phyloP scores from a whole-genome alignment of 2,888 invertebrate species.

The Tipula helvola region DNA sequence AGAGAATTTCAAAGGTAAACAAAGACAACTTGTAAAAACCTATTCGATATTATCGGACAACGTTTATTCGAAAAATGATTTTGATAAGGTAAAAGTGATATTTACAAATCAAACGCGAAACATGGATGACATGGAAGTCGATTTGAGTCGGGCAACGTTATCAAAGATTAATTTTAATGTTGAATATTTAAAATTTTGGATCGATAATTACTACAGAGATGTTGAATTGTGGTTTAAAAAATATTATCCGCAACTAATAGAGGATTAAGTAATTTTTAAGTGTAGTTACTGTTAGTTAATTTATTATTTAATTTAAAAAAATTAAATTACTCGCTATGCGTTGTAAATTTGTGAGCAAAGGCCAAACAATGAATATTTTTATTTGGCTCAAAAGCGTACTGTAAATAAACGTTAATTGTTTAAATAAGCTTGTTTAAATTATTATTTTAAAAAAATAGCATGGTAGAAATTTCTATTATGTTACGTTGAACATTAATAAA shows the following conservation, averaged over 20 bases:
- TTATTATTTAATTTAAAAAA: not conserved
- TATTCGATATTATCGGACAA: not conserved
- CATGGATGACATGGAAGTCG: not conserved
- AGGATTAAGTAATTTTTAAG: too few species aligned
- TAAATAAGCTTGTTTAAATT: too few species aligned
- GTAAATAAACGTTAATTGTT: too few species aligned
- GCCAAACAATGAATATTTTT: too few species aligned
- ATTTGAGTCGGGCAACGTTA: not conserved
- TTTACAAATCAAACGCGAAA: not conserved
- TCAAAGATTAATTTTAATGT: not conserved
- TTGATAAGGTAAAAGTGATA: not conserved
- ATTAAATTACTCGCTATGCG: too few species aligned
- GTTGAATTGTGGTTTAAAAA: not conserved
- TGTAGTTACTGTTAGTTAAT: not conserved
- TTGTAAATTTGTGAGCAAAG: too few species aligned
- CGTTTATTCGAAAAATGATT: not conserved
- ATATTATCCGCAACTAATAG: not conserved
- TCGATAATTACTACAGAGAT: not conserved
- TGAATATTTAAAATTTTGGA: not conserved
- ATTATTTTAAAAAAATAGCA: too few species aligned
- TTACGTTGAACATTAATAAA: too few species aligned
- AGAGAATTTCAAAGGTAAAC: not conserved
- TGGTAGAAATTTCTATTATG: too few species aligned
- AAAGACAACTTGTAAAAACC: not conserved
- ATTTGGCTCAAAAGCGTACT: too few species aligned